Evolutionary conservation across 2,888 invertebrate genomes (phyloP).

Genomic region (Rhaphigaster nebulosa): DNA sequence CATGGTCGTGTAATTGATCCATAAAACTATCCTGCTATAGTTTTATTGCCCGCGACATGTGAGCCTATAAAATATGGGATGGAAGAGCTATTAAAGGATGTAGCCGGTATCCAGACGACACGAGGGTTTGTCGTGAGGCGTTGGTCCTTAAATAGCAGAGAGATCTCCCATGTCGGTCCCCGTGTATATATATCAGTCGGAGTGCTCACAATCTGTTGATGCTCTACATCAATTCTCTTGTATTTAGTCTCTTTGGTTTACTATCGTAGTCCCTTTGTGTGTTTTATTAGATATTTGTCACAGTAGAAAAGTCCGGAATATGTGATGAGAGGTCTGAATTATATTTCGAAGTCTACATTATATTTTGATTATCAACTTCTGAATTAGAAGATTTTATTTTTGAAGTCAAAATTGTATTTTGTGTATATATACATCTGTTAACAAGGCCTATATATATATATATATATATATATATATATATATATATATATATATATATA

Average conservation of each 20-base stretch:
- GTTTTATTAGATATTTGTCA: neutral
- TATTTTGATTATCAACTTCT: neutral
- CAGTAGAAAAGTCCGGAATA: neutral
- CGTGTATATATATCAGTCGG: neutral
- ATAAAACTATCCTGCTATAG: neutral
- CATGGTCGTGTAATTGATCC: neutral
- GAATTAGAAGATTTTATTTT: too few relatives aligned
- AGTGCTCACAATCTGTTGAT: neutral
- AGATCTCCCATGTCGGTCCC: neutral
- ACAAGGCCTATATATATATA: too few relatives aligned
- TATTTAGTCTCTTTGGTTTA: neutral
- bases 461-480: too few relatives aligned
- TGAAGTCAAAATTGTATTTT: too few relatives aligned
- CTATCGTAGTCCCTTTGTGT: neutral
- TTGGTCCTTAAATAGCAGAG: neutral
- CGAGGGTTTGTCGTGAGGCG: neutral
- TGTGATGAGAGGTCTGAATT: neutral
- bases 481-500: too few relatives aligned
- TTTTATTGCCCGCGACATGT: neutral
- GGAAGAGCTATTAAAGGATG: neutral
- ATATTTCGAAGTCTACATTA: neutral
- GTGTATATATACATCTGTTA: too few relatives aligned
- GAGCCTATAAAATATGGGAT: neutral
- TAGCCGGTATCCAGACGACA: neutral
- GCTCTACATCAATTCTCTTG: neutral